Conservation (phyloP, 1,140 invertebrate genomes). For the Gonatopus flavifemur region DNA sequence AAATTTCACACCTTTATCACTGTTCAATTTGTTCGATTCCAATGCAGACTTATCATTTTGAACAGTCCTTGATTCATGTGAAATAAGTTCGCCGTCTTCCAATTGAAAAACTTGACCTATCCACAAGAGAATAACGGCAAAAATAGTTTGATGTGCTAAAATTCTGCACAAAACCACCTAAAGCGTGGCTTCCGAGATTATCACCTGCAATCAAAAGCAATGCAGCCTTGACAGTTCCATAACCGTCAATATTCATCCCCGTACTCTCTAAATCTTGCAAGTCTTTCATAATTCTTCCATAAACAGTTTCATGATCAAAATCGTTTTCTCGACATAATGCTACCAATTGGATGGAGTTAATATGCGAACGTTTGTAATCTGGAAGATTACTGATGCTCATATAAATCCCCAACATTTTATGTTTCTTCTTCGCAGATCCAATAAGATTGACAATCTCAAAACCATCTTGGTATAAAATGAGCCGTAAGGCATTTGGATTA, state of each 20-base stretch:
- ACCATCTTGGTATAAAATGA: constrained; percentile 39
- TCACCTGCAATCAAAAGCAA: constrained; percentile 26
- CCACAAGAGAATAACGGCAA: constrained; percentile 25
- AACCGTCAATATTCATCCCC: constrained; percentile 20
- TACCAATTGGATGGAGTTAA: constrained; percentile 32
- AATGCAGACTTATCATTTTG: too few species aligned
- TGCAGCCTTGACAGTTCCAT: constrained; percentile 16
- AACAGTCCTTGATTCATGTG: too few species aligned
- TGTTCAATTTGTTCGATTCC: too few species aligned
- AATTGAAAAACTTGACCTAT: too few species aligned
- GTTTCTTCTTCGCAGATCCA: constrained; percentile 28
- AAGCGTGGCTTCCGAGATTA: constrained; percentile 28
- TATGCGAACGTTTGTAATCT: constrained; percentile 11
- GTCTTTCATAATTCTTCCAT: constrained; percentile 28
- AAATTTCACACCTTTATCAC: too few species aligned
- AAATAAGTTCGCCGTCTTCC: too few species aligned
- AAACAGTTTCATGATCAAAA: constrained; percentile 24
- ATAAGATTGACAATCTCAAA: constrained; percentile 41
- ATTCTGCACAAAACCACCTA: constrained; percentile 30
- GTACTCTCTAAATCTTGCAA: constrained; percentile 28
- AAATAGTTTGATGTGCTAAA: constrained; percentile 26
- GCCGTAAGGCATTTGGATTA: constrained; percentile 17
- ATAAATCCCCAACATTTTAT: constrained; percentile 40
- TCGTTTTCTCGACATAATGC: constrained; percentile 28
- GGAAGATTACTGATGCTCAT: constrained; percentile 28